A percentile compares a stretch with the other conserved stretches of the same genome.
Evolutionary conservation across 2,888 invertebrate genomes (phyloP).

Genomic region (Lordiphosa andalusiaca): DNA sequence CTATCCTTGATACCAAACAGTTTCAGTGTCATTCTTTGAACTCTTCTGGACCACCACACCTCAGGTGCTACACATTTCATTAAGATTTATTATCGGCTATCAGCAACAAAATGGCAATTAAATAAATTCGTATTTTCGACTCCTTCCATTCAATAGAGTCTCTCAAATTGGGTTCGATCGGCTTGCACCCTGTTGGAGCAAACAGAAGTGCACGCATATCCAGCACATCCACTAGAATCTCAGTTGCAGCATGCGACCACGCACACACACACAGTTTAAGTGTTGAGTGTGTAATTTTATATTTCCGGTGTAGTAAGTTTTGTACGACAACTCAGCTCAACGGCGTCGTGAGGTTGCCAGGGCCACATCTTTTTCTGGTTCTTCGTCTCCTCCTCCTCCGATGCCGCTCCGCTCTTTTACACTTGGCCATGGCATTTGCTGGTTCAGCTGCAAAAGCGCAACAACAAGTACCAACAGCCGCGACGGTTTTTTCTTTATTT

Average conservation of each 20-base stretch:
- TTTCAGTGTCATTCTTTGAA: too few relatives aligned
- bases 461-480: constrained; percentile 32
- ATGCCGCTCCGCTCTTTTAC: constrained; percentile 28
- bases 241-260: constrained; percentile 58
- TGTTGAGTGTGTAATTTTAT: constrained; percentile 80
- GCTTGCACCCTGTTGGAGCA: constrained; percentile 60
- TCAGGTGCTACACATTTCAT: constrained; percentile 45
- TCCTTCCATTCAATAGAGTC: constrained; percentile 9
- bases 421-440: constrained; percentile 51
- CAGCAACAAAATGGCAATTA: constrained; percentile 43
- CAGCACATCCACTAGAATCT: constrained; percentile 49
- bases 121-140: constrained; percentile 24
- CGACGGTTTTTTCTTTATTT: constrained; percentile 18
- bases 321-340: constrained; percentile 63
- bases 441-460: constrained; percentile 69
- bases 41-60: constrained; percentile 19
- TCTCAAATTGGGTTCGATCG: constrained; percentile 54
- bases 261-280: constrained; percentile 68
- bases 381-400: constrained; percentile 17
- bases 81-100: constrained; percentile 36
- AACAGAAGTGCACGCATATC: constrained; percentile 24
- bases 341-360: constrained; percentile 37
- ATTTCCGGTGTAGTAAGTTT: constrained; percentile 79
- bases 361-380: constrained; percentile 58
- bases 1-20: too few relatives aligned